Evolutionary conservation across 2,113 vertebrate species (phyloP), one percentile per base, ranked within the genome.

Genomic region (Ciconia maguari): DNA sequence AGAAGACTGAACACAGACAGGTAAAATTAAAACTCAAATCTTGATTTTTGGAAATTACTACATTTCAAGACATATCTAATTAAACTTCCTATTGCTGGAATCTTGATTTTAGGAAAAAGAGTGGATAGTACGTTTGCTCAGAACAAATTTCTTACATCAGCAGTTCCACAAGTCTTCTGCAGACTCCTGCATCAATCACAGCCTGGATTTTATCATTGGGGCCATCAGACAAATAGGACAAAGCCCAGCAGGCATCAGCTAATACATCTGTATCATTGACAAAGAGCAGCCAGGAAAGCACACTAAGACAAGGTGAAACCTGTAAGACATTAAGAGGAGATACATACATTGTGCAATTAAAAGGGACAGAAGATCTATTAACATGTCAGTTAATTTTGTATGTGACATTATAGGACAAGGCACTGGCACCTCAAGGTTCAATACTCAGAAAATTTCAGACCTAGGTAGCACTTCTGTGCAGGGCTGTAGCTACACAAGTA

Each of bases 121-220:
- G 17, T 1, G 4, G 49, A 57, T 4, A 80, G 14, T 21, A 85
- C 1, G 27, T 48, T 60, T 79, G n/a, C 34, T 89, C 19, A 38
- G 48, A 89, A 85, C 7, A 11, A 22, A 70, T 71, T 92, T 88
- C 99, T 99, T 98, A 99, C 99, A 99, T 99, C 54, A 99, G 98
- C 79, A 99, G 96, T 90, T 99, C 99, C 96, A 99, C 99, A 91
- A 99, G 98, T 97, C 99, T 99, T 95, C 99, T 98, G 97, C 99
- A 99, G 64, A 99, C 99, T 96, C 99, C 99, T 12, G 99, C 99
- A 98, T 99, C 99, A 83, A 99, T 99, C 88, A 99, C 99, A 64
- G 99, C 99, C 98, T 99, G 99, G 97, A 99, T 99, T 98, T 99
- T 99, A 97, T 99, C 99, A 93, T 99, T 99, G 82, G 99, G 99